Evolutionary conservation across 2,113 vertebrate genomes (phyloP).

Genomic region (Scytalopus superciliaris): DNA sequence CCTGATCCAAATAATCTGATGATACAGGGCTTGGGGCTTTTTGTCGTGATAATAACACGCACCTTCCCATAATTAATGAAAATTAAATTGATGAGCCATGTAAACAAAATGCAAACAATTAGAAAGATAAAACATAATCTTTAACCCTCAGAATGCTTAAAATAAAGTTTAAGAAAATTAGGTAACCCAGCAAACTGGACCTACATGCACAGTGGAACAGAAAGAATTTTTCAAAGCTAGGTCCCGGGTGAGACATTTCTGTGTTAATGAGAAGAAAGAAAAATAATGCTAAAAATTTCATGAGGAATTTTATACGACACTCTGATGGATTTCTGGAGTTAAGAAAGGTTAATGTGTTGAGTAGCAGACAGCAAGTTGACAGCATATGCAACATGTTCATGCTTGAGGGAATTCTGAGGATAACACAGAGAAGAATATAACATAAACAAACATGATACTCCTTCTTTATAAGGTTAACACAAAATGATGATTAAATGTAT

Average conservation of each 20-base stretch:
- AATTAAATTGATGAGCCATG: background rate
- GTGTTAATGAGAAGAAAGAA: background rate
- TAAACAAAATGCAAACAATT: background rate
- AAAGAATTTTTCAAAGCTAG: background rate
- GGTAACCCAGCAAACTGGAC: background rate
- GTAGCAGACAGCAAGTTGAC: background rate
- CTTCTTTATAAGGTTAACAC: background rate
- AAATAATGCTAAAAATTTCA: background rate
- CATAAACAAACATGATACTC: background rate
- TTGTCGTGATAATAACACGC: background rate
- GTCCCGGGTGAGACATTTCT: background rate
- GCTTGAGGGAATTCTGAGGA: background rate
- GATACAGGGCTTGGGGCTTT: background rate
- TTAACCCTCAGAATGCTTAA: background rate
- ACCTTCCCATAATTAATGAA: background rate
- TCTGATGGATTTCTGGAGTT: background rate
- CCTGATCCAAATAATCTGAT: background rate
- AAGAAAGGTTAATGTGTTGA: background rate
- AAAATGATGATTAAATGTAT: background rate
- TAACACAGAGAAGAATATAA: background rate
- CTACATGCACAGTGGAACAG: background rate
- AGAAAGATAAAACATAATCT: background rate
- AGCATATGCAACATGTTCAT: background rate
- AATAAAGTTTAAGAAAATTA: background rate
- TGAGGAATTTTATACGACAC: background rate